These are phyloP conservation scores for Notechis scutatus DNA, from an alignment of 2,113 vertebrate species.

Conservation along the genomic window DNA sequence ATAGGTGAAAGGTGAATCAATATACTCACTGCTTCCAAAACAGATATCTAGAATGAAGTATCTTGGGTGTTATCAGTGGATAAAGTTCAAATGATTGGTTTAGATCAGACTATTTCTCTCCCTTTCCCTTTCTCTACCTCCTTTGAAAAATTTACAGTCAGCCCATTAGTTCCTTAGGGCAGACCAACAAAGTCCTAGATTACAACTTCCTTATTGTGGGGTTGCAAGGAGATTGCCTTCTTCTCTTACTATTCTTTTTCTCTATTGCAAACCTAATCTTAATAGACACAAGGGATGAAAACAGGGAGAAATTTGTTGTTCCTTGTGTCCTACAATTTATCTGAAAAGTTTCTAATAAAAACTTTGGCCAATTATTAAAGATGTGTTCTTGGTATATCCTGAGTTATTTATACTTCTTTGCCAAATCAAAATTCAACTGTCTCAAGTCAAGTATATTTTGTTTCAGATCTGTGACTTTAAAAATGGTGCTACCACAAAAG, in stretches of 20 bases:
- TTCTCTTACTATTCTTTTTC: not conserved
- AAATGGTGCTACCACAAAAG: slow-evolving; percentile 40
- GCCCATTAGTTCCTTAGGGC: not conserved
- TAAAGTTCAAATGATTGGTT: not conserved
- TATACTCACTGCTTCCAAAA: not conserved
- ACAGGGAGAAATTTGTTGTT: not conserved
- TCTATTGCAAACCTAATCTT: not conserved
- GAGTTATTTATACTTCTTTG: not conserved
- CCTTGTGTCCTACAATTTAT: not conserved
- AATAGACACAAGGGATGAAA: not conserved
- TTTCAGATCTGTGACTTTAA: slow-evolving; percentile 71
- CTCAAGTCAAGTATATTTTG: not conserved
- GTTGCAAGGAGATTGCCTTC: no score
- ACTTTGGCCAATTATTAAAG: not conserved
- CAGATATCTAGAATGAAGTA: not conserved
- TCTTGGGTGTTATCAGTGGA: not conserved
- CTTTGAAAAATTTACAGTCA: not conserved
- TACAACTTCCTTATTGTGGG: not conserved
- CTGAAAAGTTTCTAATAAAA: not conserved
- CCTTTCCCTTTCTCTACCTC: no score
- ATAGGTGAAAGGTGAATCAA: not conserved
- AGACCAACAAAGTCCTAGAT: not conserved
- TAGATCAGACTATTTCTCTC: not conserved
- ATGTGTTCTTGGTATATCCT: not conserved
- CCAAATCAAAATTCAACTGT: not conserved